Percentiles rank a stretch among this genome's conserved stretches.
Conservation (phyloP, 37 sponge, comb jelly and placozoan genomes). For the Ephydatia muelleri region DNA sequence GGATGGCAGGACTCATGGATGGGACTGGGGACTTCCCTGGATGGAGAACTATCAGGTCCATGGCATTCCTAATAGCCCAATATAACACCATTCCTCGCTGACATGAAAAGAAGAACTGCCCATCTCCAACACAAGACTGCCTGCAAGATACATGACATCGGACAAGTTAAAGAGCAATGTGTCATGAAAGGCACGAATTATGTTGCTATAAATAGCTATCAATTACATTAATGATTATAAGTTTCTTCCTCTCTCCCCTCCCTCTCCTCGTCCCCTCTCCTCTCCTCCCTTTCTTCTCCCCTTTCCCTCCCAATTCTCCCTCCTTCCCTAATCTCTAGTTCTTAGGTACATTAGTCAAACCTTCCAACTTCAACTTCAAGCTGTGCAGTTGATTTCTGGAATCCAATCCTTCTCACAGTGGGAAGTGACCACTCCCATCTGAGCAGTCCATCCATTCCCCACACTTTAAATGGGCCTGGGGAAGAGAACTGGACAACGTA, state of each 20-base stretch:
- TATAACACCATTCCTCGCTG: not conserved
- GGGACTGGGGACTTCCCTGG: too few relatives aligned
- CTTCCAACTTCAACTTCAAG: slow-evolving; percentile 74
- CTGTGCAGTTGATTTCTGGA: slow-evolving; percentile 47
- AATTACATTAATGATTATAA: too few relatives aligned
- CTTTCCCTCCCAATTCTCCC: not conserved
- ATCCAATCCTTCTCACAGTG: slow-evolving; percentile 44
- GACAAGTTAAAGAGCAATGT: too few relatives aligned
- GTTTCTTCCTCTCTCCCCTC: too few relatives aligned
- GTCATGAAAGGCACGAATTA: too few relatives aligned
- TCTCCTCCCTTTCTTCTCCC: not conserved
- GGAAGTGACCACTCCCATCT: slow-evolving; percentile 48
- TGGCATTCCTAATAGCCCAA: not conserved
- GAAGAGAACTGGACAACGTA: slow-evolving; percentile 43
- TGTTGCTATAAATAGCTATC: too few relatives aligned
- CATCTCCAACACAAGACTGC: not conserved
- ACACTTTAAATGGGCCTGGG: slow-evolving; percentile 22
- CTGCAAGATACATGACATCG: too few relatives aligned
- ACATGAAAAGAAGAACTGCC: not conserved
- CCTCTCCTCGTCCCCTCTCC: not conserved
- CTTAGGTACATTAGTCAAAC: too few relatives aligned
- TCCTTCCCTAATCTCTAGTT: too few relatives aligned
- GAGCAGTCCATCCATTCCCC: not conserved
- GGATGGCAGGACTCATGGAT: too few relatives aligned
- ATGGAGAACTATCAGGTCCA: not conserved